Conservation (phyloP, 2,888 invertebrate genomes). For the Cosmopolites sordidus region DNA sequence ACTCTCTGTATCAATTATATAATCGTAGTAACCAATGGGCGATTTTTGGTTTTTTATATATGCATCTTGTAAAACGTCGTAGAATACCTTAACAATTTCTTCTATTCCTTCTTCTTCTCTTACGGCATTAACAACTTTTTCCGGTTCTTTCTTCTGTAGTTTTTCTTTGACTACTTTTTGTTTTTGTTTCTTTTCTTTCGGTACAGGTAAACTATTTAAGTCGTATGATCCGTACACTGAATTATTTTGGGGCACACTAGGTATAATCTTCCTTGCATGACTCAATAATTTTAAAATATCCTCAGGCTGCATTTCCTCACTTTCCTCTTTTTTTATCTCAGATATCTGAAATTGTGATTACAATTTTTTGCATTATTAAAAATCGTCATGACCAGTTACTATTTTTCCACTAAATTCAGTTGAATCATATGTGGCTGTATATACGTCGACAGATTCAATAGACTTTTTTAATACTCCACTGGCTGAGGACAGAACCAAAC, state of each 20-base stretch:
- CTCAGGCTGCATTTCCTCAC: conserved; percentile 41
- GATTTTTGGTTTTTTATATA: conserved; percentile 45
- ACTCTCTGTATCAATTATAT: conserved; percentile 56
- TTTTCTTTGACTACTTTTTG: conserved; percentile 38
- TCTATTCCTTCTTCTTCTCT: conserved; percentile 56
- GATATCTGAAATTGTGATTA: conserved; percentile 25
- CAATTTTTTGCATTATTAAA: too few relatives aligned
- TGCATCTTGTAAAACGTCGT: conserved; percentile 48
- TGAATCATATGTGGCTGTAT: conserved; percentile 51
- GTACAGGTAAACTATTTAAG: conserved; percentile 37
- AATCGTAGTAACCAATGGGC: conserved; percentile 57
- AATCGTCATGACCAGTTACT: too few relatives aligned
- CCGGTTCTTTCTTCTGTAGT: conserved; percentile 48
- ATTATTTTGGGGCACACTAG: conserved; percentile 39
- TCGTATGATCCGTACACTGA: conserved; percentile 53
- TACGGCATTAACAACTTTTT: conserved; percentile 51
- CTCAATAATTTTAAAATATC: conserved; percentile 45
- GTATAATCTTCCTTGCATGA: conserved; percentile 38
- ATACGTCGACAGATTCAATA: conserved; percentile 42
- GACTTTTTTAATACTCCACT: conserved; percentile 41
- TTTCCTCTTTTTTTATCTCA: conserved; percentile 33
- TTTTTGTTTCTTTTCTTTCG: conserved; percentile 43
- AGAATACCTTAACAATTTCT: conserved; percentile 54
- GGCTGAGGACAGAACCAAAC: conserved; percentile 39
- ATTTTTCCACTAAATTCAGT: too few relatives aligned